Evolutionary conservation across 2,113 vertebrate genomes (phyloP).

Genomic region (Pyrgilauda ruficollis): DNA sequence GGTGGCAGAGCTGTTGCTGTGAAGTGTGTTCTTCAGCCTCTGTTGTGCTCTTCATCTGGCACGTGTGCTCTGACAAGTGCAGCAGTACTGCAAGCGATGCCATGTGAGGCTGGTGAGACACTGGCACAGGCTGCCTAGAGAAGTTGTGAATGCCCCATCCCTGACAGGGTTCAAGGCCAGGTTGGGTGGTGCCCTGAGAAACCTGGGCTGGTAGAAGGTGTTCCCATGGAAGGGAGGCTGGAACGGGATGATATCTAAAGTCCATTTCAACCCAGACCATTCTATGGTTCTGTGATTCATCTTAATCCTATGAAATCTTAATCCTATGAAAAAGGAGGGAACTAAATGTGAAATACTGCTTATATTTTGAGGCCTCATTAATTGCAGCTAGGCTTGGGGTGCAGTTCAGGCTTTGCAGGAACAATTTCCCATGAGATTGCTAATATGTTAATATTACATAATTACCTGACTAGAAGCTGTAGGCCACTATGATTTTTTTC

Average conservation of each 20-base stretch:
- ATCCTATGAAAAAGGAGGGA: not conserved
- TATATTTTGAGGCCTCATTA: not conserved
- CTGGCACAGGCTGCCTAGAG: not conserved
- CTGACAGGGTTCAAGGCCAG: not conserved
- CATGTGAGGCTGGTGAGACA: fast-evolving
- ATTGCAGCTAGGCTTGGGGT: not conserved
- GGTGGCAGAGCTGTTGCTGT: not conserved
- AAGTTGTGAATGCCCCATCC: not conserved
- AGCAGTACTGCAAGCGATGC: fast-evolving
- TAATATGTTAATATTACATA: not conserved
- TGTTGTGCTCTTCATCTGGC: not conserved
- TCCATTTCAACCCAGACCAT: not conserved
- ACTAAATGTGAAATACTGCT: not conserved
- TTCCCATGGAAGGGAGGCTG: not conserved
- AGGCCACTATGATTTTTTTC: not conserved
- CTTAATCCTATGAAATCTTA: not conserved
- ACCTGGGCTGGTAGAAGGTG: not conserved
- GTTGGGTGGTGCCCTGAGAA: too few species aligned
- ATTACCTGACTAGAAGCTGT: not conserved
- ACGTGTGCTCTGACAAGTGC: not conserved
- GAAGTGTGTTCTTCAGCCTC: not conserved
- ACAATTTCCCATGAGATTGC: not conserved
- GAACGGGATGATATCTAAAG: not conserved
- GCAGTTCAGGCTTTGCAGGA: not conserved
- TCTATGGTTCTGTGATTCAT: not conserved